Base-by-base conservation (phyloP, 2,888 invertebrate genomes). In the Macaria notata region DNA sequence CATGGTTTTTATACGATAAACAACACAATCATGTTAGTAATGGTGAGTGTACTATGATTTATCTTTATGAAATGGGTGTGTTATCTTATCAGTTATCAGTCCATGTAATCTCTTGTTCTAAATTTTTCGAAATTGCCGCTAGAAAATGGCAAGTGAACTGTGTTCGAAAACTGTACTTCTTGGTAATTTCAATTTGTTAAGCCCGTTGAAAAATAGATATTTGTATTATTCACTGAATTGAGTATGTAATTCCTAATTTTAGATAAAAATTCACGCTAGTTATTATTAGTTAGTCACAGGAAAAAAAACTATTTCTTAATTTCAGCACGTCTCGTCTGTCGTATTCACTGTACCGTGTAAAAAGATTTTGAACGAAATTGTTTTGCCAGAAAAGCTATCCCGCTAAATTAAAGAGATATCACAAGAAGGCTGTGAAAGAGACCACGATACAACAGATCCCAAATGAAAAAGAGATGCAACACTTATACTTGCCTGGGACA, bases 51-150 rank as follows among this genome's bases (percentile, higher is more conserved):
- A 75, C 75, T 79, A 71, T 77, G 71, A 79, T 71, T 82, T 83
- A 87, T 87, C 86, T 81, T 65, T 75, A 70, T 68, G 76, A 72
- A 77, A 79, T 79, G 78, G 76, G 78, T 73, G 78, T 79, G 84
- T 86, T 88, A 89, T 89, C 89, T 89, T 88, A 89, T 88, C 89
- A 84, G 78, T 83, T 78, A 87, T 86, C 85, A 75, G 75, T 78
- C 71, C 69, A 71, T 66, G 77, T 86, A 87, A 88, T 88, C 88
- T 78, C 74, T 73, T 83, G 87, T 73, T 81, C 88, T 76, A 86
- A 72, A 81, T 84, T 77, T 84, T 41, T 86, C 78, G 71, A 88
- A 88, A 78, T 79, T 71, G 75, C 80, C 88, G 87, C 88, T 9
- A 41, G 8, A 2, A 8, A 5, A 41, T 8, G n/a, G 41, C 41